These are phyloP conservation scores for Stenoptilia bipunctidactyla DNA, from an alignment of 2,888 invertebrate species.

Conservation along the genomic window DNA sequence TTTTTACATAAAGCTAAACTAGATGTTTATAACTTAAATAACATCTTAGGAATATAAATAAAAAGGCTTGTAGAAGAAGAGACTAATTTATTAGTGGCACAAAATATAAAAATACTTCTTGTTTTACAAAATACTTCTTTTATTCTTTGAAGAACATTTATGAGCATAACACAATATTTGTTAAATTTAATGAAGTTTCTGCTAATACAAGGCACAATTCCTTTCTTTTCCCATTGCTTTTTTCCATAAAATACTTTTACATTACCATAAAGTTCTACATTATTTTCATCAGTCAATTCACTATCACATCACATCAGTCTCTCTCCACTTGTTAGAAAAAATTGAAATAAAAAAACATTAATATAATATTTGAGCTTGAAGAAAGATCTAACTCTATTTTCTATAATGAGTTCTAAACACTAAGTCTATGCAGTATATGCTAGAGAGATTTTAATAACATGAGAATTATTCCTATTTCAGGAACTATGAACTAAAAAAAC, in stretches of 20 bases:
- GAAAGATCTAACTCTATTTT: constrained; percentile 23
- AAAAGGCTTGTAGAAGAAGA: constrained; percentile 17
- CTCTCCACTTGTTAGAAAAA: too few species aligned
- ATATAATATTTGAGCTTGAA: too few species aligned
- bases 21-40: too few species aligned
- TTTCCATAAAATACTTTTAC: background rate
- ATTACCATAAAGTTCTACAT: too few species aligned
- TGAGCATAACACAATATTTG: constrained; percentile 26
- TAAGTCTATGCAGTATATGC: background rate
- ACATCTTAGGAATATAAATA: too few species aligned
- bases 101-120: constrained; percentile 36
- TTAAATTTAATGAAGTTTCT: constrained; percentile 4
- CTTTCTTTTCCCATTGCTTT: constrained; percentile 10
- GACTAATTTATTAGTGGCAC: constrained; percentile 31
- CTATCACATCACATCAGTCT: too few species aligned
- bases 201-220: constrained; percentile 41
- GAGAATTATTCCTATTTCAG: background rate
- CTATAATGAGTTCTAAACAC: background rate
- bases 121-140: constrained; percentile 37
- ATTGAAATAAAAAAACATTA: too few species aligned
- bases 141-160: constrained; percentile 33
- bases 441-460: background rate
- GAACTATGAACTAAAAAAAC: constrained; percentile 5
- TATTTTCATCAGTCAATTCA: too few species aligned
- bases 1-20: too few species aligned